Base-by-base conservation (phyloP, 2,113 vertebrate species). In the Centrocercus urophasianus region DNA sequence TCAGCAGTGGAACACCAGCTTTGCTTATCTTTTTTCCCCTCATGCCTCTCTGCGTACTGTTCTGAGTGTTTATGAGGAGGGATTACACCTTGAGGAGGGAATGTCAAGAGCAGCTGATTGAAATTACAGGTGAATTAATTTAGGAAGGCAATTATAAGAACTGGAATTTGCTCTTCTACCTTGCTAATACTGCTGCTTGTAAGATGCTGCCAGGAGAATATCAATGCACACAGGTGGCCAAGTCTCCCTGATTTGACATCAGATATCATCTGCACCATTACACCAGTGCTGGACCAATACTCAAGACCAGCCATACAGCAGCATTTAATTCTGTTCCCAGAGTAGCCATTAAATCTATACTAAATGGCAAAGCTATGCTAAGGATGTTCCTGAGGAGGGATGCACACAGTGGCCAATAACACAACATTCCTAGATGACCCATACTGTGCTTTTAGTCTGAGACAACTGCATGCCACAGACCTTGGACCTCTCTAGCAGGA, bases 41-140 rank as follows among this genome's bases (percentile, higher is more conserved):
- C 38, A 5, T 21, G 38, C 76, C 69, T 90, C 73, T 88, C 65
- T 40, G 4, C 30, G 88, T n/a, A 36, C 65, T 3, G 5, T 59
- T 89, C 27, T 36, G 69, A 67, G 92, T 8, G 4, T 67, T 94
- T 82, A 19, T 63, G 77, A 92, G 90, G 45, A 88, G 61, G 92
- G 86, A 89, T 96, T 96, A 66, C 73, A 95, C 90, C 73, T 80
- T 73, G 81, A 96, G 90, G 86, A 96, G 74, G 90, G 74, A 93
- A 95, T 73, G 89, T 95, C 86, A 94, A 90, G 94, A 93, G 86
- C 89, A 94, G 70, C 81, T 96, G 96, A 93, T 93, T 96, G 92
- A 96, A 95, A 93, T 90, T 96, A 78, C 89, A 89, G 81, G 89
- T 86, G 95, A 96, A 95, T 96, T 93, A 73, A 80, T 96, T 95